Evolutionary conservation across 2,797 vertebrate species (phyloP), one percentile per base, ranked within the genome.

Genomic region (Gymnocypris eckloni): DNA sequence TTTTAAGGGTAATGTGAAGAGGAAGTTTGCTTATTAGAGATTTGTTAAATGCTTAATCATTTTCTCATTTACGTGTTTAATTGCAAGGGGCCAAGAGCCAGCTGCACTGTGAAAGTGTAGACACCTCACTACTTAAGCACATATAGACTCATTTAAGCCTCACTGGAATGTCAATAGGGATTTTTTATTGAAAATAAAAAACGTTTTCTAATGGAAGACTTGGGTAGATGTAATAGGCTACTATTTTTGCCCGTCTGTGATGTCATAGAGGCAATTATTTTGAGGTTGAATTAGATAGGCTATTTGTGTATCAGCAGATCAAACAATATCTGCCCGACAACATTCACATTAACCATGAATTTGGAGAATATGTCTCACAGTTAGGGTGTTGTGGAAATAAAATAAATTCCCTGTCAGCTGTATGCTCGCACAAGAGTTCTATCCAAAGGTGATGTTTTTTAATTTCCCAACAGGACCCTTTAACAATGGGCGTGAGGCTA

Each of bases 111-210:
- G 67, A 33, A 75, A 87, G 75, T 82, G 69, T 79, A 86, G 79
- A 87, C 73, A 84, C 70, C 54, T 64, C 56, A 80, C 56, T 56
- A 81, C 75, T 82, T 80, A 56, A 66, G 72, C 67, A 77, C 11
- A 76, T 88, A 87, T 89, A 87, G 86, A 88, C 82, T 85, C 9
- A 20, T 77, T 72, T 87, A 80, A 86, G 84, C 79, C 61, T 84
- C 56, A 77, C n/a, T 78, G 61, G 64, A 59, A 83, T 84, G 39
- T 88, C 37, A 88, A 87, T 39, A 70, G 52, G 28, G 76, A 84
- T 88, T 87, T 88, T 67, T 39, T 64, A 45, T 84, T 83, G 52
- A 13, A 83, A 33, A 15, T 54, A 33, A 67, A 81, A 81, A 64
- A 54, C 37, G 28, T 77, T 87, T 89, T 79, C 25, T 43, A 78